These are phyloP conservation scores for Pseudomugil tenellus DNA, from an alignment of 2,797 vertebrate genomes.

Conservation along the genomic window DNA sequence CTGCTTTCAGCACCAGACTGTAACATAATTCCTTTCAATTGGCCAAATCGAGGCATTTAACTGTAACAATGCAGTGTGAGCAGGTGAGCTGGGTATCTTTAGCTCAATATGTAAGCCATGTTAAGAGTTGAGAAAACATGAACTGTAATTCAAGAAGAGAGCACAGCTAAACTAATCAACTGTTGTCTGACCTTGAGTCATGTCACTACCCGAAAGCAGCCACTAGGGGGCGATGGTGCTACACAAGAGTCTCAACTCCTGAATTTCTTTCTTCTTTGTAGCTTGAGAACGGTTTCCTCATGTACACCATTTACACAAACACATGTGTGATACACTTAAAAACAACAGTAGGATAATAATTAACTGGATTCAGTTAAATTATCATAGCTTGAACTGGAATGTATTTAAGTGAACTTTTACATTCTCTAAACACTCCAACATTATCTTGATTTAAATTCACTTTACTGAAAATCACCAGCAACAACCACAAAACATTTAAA, in stretches of 20 bases:
- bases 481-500: slow-evolving; percentile 50
- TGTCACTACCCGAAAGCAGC: not conserved
- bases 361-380: not conserved
- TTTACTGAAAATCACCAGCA: not conserved
- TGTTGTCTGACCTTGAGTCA: not conserved
- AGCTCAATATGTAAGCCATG: not conserved
- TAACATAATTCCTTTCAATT: not conserved
- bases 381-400: not conserved
- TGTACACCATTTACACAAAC: not conserved
- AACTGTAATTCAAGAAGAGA: slow-evolving; percentile 1
- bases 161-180: not conserved
- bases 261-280: not conserved
- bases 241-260: not conserved
- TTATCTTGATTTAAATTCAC: not conserved
- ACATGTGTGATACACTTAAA: slow-evolving; percentile 2
- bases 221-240: slow-evolving; percentile 52
- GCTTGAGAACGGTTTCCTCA: not conserved
- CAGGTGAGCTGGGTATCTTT: not conserved
- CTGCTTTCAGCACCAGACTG: not conserved
- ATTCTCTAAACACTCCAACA: not conserved
- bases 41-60: no score
- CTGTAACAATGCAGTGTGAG: not conserved
- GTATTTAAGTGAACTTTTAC: not conserved
- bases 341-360: not conserved
- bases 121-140: not conserved